These are phyloP conservation scores for Elymnias hypermnestra DNA, from an alignment of 1,140 invertebrate species.

Conservation along the genomic window DNA sequence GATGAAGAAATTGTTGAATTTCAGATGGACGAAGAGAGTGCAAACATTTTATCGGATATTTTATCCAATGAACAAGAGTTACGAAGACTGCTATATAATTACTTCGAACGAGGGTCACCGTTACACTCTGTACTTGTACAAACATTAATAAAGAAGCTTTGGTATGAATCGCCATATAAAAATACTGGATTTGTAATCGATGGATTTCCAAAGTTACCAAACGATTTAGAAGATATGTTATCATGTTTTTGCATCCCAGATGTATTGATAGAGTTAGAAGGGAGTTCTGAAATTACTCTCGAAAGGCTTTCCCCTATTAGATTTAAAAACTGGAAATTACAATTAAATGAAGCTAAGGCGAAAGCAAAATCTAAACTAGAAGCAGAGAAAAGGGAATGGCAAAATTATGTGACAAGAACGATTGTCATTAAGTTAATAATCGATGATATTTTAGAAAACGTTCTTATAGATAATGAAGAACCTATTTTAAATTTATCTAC, in stretches of 20 bases:
- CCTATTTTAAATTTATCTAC: slow-evolving; percentile 19
- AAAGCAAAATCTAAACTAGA: slow-evolving; percentile 37
- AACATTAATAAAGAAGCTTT: slow-evolving; percentile 63
- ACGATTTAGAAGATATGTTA: slow-evolving; percentile 72
- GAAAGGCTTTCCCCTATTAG: slow-evolving; percentile 48
- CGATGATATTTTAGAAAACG: slow-evolving; percentile 44
- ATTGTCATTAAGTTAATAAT: slow-evolving; percentile 45
- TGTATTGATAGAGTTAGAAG: slow-evolving; percentile 69
- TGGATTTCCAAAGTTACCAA: slow-evolving; percentile 73
- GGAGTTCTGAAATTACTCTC: slow-evolving; percentile 41
- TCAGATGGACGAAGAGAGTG: slow-evolving; percentile 45
- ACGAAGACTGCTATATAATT: slow-evolving; percentile 49
- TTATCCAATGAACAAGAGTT: slow-evolving; percentile 52
- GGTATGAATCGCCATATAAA: slow-evolving; percentile 68
- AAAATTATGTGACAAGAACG: slow-evolving; percentile 41
- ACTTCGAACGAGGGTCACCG: slow-evolving; percentile 57
- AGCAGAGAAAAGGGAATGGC: slow-evolving; percentile 37
- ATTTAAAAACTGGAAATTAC: slow-evolving; percentile 60
- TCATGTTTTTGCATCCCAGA: slow-evolving; percentile 74
- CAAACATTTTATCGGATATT: slow-evolving; percentile 36
- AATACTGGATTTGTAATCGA: slow-evolving; percentile 75
- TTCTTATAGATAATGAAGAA: slow-evolving; percentile 21
- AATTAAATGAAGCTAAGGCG: slow-evolving; percentile 42
- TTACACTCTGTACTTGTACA: slow-evolving; percentile 52
- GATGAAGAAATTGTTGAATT: slow-evolving; percentile 45